A percentile compares a stretch with the other conserved stretches of the same genome.
Conservation (phyloP, 2,888 invertebrate species). For the Pseudolycoriella hygida region DNA sequence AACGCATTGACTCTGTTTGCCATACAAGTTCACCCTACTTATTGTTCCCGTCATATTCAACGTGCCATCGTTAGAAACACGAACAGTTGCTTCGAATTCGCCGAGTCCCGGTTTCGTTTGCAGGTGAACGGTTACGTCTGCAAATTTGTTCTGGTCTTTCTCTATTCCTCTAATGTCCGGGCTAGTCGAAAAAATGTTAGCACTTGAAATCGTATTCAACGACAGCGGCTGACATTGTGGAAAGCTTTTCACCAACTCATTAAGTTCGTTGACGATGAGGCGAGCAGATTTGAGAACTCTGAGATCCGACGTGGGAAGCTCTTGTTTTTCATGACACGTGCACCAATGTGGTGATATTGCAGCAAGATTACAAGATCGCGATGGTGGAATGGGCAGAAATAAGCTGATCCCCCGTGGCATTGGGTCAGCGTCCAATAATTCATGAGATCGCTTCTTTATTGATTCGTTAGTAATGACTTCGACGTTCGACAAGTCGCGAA, state of each 20-base stretch:
- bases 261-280: conserved; percentile 45
- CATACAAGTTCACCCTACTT: conserved; percentile 62
- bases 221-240: conserved; percentile 46
- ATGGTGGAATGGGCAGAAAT: conserved; percentile 50
- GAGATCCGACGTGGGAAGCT: conserved; percentile 33
- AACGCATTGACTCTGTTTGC: conserved; percentile 62
- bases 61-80: conserved; percentile 21
- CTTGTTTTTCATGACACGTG: conserved; percentile 55
- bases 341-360: conserved; percentile 75
- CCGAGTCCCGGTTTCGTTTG: conserved; percentile 34
- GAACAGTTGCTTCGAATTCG: conserved; percentile 60
- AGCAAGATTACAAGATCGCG: conserved; percentile 60
- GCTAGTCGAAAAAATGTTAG: conserved; percentile 37
- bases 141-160: conserved; percentile 19
- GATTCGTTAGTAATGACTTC: conserved; percentile 29
- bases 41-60: conserved; percentile 39
- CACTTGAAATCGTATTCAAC: conserved; percentile 43
- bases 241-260: conserved; percentile 38
- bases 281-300: conserved; percentile 38
- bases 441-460: conserved; percentile 23
- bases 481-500: conserved; percentile 45
- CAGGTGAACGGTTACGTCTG: conserved; percentile 29
- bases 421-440: conserved; percentile 23
- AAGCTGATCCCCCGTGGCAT: conserved; percentile 50
- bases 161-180: conserved; percentile 19